phyloP scores from a whole-genome alignment of 2,113 vertebrate species.

The Siphamia tubifer region DNA sequence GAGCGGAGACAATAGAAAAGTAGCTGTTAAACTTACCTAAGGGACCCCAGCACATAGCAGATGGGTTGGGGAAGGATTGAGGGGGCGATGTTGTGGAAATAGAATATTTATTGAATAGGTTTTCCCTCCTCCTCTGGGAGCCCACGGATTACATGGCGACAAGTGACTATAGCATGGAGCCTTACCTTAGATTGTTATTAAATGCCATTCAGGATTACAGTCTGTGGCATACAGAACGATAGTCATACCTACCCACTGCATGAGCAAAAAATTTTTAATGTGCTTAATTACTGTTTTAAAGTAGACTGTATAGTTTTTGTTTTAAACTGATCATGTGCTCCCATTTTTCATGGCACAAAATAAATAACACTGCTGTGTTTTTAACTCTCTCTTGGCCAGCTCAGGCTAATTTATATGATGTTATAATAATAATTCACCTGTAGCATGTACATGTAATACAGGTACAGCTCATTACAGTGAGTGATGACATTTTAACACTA shows the following conservation, averaged over 20 bases:
- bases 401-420: too few species aligned
- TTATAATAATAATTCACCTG: slow-evolving; percentile 68
- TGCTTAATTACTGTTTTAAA: slow-evolving; percentile 1
- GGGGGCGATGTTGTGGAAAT: slow-evolving; percentile 61
- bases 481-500: slow-evolving; percentile 81
- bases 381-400: background rate
- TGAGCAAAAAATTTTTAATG: background rate
- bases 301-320: background rate
- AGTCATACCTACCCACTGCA: background rate
- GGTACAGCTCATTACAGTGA: slow-evolving; percentile 74
- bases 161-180: slow-evolving; percentile 48
- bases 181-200: slow-evolving; percentile 54
- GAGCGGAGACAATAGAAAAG: slow-evolving; percentile 84
- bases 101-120: slow-evolving; percentile 81
- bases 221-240: background rate
- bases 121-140: slow-evolving; percentile 61
- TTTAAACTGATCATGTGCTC: background rate
- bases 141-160: slow-evolving; percentile 59
- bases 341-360: background rate
- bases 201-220: slow-evolving; percentile 40
- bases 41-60: slow-evolving; percentile 71
- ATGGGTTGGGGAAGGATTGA: slow-evolving; percentile 20
- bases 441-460: slow-evolving; percentile 55
- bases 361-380: background rate
- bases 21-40: slow-evolving; percentile 84